Evolutionary conservation across 2,888 invertebrate species (phyloP).

Genomic region (Maniola hyperantus): DNA sequence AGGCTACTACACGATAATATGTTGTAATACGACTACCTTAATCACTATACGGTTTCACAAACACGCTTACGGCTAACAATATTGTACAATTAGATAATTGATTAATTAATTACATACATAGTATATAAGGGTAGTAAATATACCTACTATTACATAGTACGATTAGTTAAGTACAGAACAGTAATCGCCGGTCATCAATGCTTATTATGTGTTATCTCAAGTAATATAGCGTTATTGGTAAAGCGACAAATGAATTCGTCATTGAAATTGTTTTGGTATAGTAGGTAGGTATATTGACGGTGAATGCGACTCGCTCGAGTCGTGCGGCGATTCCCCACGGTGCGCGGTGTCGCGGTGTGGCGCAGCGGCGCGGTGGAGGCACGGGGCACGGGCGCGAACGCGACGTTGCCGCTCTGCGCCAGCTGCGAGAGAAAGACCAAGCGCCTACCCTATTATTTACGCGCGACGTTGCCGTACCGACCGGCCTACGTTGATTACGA

Average conservation of each 20-base stretch:
- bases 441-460: conserved; percentile 83
- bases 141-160: conserved; percentile 14
- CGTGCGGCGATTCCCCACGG: conserved; percentile 58
- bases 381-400: conserved; percentile 52
- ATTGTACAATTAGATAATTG: not conserved
- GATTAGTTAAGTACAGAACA: conserved; percentile 1
- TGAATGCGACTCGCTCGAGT: conserved; percentile 66
- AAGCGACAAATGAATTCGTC: conserved; percentile 26
- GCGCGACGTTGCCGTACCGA: conserved; percentile 79
- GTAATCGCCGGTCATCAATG: conserved; percentile 9
- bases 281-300: conserved; percentile 78
- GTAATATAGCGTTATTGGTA: conserved; percentile 24
- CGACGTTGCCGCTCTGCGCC: conserved; percentile 79
- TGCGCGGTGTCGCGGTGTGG: conserved; percentile 35
- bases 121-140: conserved; percentile 30
- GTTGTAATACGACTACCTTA: not conserved
- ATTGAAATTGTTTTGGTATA: conserved; percentile 53
- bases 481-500: conserved; percentile 82
- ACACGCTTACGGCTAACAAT: not conserved
- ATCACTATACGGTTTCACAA: not conserved
- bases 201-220: conserved; percentile 20
- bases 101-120: conserved; percentile 5
- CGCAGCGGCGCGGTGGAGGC: conserved; percentile 44
- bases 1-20: conserved; percentile 27
- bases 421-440: conserved; percentile 81